Percentiles rank a stretch among this genome's conserved stretches.
phyloP scores from a whole-genome alignment of 2,113 vertebrate genomes.

The Rafetus swinhoei region DNA sequence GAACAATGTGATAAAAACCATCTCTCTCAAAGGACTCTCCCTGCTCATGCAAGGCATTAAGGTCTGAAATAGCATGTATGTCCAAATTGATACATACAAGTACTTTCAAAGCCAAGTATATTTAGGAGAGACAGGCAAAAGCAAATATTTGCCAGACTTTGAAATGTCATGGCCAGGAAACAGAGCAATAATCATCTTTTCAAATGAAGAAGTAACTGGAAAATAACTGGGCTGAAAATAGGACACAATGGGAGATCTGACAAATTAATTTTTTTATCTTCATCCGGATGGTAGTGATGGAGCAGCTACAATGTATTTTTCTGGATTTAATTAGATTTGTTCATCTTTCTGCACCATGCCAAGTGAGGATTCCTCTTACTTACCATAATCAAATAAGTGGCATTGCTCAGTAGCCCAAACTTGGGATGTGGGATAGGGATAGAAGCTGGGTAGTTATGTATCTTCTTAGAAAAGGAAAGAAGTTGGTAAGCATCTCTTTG shows the following conservation, averaged over 20 bases:
- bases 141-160: not conserved
- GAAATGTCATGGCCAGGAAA: slow-evolving; percentile 2
- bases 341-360: not conserved
- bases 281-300: rapidly evolving
- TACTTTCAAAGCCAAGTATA: not conserved
- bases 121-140: not conserved
- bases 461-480: not conserved
- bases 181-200: not conserved
- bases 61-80: not conserved
- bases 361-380: not conserved
- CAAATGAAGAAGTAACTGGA: not conserved
- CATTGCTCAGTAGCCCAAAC: not conserved
- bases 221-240: not conserved
- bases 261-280: not conserved
- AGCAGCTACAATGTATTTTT: not conserved
- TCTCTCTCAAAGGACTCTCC: not conserved
- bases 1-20: not conserved
- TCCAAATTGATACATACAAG: not conserved
- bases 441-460: not conserved
- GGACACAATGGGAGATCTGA: not conserved
- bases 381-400: not conserved
- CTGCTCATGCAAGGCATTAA: not conserved
- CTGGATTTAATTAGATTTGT: too few relatives aligned
- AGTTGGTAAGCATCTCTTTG: not conserved
- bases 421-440: not conserved